Base-by-base conservation (phyloP, 2,113 vertebrate species). In the Apaloderma vittatum region DNA sequence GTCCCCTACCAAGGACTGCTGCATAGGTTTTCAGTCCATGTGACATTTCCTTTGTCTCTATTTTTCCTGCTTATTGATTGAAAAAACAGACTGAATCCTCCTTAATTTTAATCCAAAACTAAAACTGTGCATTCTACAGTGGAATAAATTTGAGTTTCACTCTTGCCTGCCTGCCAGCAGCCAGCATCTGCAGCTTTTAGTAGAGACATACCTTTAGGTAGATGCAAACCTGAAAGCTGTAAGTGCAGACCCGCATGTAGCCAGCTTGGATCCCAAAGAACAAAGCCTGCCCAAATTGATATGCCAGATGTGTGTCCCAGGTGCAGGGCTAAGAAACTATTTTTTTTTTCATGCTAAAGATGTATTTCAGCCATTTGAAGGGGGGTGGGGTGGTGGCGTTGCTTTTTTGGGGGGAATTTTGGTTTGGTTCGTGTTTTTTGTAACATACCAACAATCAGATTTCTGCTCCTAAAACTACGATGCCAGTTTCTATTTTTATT, bases 181-280 rank as follows among this genome's bases (percentile, higher is more conserved):
- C 26, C 54, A 57, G 32, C 43, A 29, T 23, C 11, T 0, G 0
- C 52, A 58, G 54, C 13, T 72, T 4, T 63, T n/a, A 17, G 19
- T 20, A 32, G n/a, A 45, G 37, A 59, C 9, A 8, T 27, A 34
- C 11, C 10, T 59, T 48, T 20, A 48, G 66, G 30, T 9, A n/a
- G 17, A 66, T 51, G 14, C 34, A 61, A 51, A 71, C 21, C 19
- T 80, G 68, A 54, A 26, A 67, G 11, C 40, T 40, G 40, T 40
- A 20, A 22, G 40, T 40, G 40, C 61, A 65, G n/a, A 59, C 12
- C 9, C 1, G 0, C n/a, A 9, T 36, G 48, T 1, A 0, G 12
- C 37, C 37, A 40, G 37, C 37, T 40, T 40, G 37, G 37, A 40
- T 40, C 37, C 37, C 37, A 40, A 26, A 67, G 11, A 20, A 22